Evolutionary conservation across 2,888 invertebrate species (phyloP).

Genomic region (Catonia carolina): DNA sequence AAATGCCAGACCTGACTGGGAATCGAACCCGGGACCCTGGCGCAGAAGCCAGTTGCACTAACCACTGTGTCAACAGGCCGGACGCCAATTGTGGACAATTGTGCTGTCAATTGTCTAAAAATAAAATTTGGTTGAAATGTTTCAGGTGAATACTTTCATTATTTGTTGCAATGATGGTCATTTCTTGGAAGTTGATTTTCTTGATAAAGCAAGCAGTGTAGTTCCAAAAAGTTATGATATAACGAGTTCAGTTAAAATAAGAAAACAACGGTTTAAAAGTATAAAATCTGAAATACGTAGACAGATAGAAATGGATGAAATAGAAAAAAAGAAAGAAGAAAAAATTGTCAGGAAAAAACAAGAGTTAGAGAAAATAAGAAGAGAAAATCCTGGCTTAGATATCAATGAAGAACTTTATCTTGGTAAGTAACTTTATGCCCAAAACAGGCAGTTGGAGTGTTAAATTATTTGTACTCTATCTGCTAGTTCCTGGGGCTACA

Average conservation of each 20-base stretch:
- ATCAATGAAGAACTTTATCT: constrained; percentile 55
- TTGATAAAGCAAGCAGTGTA: constrained; percentile 42
- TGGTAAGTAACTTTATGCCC: too few species aligned
- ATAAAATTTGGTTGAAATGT: too few species aligned
- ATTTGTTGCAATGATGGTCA: constrained; percentile 52
- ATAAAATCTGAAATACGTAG: constrained; percentile 54
- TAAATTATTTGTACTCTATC: neutral
- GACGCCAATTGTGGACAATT: too few species aligned
- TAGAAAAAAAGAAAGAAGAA: constrained; percentile 47
- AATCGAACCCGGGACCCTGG: too few species aligned
- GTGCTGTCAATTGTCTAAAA: too few species aligned
- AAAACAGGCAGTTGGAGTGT: neutral
- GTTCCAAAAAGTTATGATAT: constrained; percentile 46
- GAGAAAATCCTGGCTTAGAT: constrained; percentile 52
- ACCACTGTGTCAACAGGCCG: too few species aligned
- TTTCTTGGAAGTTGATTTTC: constrained; percentile 49
- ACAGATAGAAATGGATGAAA: constrained; percentile 52
- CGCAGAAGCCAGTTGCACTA: too few species aligned
- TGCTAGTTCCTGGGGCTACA: too few species aligned
- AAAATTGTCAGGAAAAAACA: constrained; percentile 49
- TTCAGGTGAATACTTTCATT: constrained; percentile 44
- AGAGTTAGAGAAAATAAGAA: constrained; percentile 52
- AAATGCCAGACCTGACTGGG: too few species aligned
- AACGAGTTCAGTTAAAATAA: constrained; percentile 37
- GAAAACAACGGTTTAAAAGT: constrained; percentile 48